Base-by-base conservation (phyloP, 2,113 vertebrate species). In the Oryzias woworae region DNA sequence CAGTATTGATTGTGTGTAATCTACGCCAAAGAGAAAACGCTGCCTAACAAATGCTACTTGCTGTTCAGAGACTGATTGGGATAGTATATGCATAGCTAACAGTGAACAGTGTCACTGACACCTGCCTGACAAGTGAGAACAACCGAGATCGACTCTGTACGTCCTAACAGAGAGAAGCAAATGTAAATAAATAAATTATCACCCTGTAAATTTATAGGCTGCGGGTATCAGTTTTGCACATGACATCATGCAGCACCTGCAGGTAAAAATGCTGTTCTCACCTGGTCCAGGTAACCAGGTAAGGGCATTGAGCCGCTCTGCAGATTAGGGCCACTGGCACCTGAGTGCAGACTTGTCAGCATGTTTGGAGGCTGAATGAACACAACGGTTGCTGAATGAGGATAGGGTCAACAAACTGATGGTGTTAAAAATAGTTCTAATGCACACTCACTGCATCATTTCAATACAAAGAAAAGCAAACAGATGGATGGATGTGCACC, bases 161-260 rank as follows among this genome's bases (percentile, higher is more conserved):
- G 24, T 57, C 16, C 18, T 43, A 15, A 36, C 14, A 14, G 31
- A 10, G 28, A 15, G 20, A 23, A 85, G 67, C 78, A 85, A 77
- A 87, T 75, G 80, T 79, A 80, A 83, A 88, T 90, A 44, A 91
- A 91, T 89, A 90, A 92, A 80, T 88, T 64, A 88, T 90, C 16
- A 48, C 4, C 18, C 58, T 65, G 89, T 88, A 91, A 91, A 80
- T 14, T 65, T 86, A 87, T 82, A 82, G 75, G 75, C 67, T 46
- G 43, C n/a, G 44, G 81, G 84, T 89, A 87, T 91, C 85, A 83
- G n/a, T 64, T 60, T 82, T 58, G 52, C 62, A 8, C 58, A 77
- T 89, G 80, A 90, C 87, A 90, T 88, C 87, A 86, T 75, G 59
- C 53, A 82, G 57, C 69, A 49, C 45, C 20, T 61, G 62, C 53